These are phyloP conservation scores for Lithobates sylvaticus DNA, from an alignment of 2,797 vertebrate species.

Conservation along the genomic window DNA sequence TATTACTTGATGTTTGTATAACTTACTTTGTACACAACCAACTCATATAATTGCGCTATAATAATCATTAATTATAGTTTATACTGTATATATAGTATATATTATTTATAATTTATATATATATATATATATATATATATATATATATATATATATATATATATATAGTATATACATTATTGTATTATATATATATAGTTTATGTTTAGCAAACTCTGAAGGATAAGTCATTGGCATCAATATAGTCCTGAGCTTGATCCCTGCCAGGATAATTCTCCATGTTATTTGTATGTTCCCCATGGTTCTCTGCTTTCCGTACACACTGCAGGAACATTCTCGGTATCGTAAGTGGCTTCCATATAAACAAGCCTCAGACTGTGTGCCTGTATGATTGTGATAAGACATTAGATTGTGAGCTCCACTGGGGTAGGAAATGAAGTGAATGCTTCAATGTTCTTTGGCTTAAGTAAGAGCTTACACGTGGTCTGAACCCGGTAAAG, in stretches of 20 bases:
- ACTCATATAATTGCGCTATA: too few relatives aligned
- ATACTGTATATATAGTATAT: too few relatives aligned
- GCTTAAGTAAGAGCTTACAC: not conserved
- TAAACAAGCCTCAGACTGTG: not conserved
- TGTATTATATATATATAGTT: not conserved
- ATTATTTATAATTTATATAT: too few relatives aligned
- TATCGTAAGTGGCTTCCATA: not conserved
- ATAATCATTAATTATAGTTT: too few relatives aligned
- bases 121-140: too few relatives aligned
- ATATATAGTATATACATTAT: too few relatives aligned
- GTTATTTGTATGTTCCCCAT: not conserved
- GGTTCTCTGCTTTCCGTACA: not conserved
- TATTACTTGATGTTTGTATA: too few relatives aligned
- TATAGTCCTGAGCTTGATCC: not conserved
- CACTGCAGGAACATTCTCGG: not conserved
- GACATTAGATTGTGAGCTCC: slow-evolving; percentile 1
- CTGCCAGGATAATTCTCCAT: not conserved
- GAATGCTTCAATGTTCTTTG: not conserved
- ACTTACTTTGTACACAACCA: too few relatives aligned
- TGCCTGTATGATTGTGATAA: not conserved
- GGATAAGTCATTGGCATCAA: not conserved
- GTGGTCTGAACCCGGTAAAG: not conserved
- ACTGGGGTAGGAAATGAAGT: slow-evolving; percentile 16
- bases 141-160: too few relatives aligned
- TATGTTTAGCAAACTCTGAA: not conserved